phyloP scores from a whole-genome alignment of 1,140 invertebrate genomes.

The Oncopodura yosiiana region DNA sequence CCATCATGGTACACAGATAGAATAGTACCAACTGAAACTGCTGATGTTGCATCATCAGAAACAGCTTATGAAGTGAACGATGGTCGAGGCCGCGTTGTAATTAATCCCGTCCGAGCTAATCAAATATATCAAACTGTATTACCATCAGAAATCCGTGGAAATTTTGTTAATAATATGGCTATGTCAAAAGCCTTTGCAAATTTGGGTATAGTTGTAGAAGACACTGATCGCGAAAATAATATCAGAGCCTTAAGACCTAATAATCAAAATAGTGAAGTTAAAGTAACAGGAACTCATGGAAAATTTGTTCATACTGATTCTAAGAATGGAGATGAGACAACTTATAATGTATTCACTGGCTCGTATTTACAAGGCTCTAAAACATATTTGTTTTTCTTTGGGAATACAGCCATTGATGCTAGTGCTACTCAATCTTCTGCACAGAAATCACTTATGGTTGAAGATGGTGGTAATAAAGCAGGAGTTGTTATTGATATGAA shows the following conservation, averaged over 20 bases:
- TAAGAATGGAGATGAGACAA: constrained; percentile 31
- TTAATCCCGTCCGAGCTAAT: background rate
- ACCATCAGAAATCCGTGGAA: constrained; percentile 22
- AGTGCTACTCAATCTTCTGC: constrained; percentile 1
- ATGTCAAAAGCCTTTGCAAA: constrained; percentile 21
- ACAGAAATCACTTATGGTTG: constrained; percentile 24
- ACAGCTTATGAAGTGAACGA: background rate
- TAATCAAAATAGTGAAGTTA: constrained; percentile 35
- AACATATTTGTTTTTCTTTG: constrained; percentile 40
- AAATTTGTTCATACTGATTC: constrained; percentile 35
- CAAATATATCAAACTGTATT: constrained; percentile 16
- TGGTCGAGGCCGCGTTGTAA: background rate
- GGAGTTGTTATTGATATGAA: constrained; percentile 37
- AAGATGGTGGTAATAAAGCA: constrained; percentile 32
- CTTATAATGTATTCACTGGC: constrained; percentile 39
- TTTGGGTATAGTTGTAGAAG: constrained; percentile 21
- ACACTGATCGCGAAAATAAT: constrained; percentile 12
- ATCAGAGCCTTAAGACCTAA: constrained; percentile 23
- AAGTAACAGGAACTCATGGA: constrained; percentile 37
- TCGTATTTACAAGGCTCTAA: constrained; percentile 37
- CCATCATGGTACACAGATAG: too few species aligned
- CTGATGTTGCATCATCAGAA: too few species aligned
- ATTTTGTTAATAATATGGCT: constrained; percentile 17
- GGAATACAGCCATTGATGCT: constrained; percentile 35
- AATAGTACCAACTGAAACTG: too few species aligned